Base-by-base conservation (phyloP, 2,113 vertebrate genomes). In the Bettongia penicillata region DNA sequence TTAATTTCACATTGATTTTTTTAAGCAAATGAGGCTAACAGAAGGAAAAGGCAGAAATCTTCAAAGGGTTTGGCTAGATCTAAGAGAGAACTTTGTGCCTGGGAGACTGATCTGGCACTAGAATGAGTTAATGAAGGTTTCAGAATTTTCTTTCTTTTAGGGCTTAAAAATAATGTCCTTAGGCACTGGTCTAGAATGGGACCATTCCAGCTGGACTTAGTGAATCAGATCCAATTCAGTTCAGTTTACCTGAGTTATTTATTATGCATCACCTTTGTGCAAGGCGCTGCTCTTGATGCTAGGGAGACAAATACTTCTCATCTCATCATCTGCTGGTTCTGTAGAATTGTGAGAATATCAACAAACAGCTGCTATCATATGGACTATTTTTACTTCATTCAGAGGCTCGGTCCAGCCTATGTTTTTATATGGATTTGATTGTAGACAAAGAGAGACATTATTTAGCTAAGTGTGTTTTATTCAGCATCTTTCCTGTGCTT, bases 1-100 rank as follows among this genome's bases (percentile, higher is more conserved):
- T 95, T 95, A 97, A 97, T 97, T 98, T 96, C 97, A 91, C 52
- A 89, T 93, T 77, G 53, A 95, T 98, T 98, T 89, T n/a, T 92
- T 8, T 91, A 14, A 55, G 91, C 28, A 53, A 89, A 92, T 91
- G 47, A 55, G 26, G 48, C 91, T 37, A 47, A 91, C 95, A 93
- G 47, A 37, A 61, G 2, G 94, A 94, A 3, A 91, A 50, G 24
- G 19, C 49, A 91, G 3, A 92, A 61, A 50, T 10, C n/a, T n/a
- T 77, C 47, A 84, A 8, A 19, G 37, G 51, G 3, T 92, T 53
- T n/a, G 43, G 3, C 53, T 84, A 51, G 61, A 94, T 95, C 89
- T 68, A 93, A 90, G 48, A 61, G 89, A 84, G 25, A 14, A 55
- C 90, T 96, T 95, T 61, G 94, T 90, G 26, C 91, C 92, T 14